Conservation (phyloP, 2,113 vertebrate genomes). For the Eudorcas thomsonii region DNA sequence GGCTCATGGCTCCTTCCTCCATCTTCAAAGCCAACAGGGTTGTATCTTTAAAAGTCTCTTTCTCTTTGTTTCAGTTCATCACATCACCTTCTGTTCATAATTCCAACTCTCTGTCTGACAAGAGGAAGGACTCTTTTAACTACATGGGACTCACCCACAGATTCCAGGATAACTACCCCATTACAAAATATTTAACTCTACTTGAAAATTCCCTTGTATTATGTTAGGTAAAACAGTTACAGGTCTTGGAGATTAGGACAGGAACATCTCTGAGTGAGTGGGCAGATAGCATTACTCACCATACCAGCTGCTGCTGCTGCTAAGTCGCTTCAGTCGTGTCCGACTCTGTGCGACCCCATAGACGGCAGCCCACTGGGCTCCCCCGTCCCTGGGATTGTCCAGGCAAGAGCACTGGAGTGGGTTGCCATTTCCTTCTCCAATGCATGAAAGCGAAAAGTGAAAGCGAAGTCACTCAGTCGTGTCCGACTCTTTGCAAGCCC, state of each 20-base stretch:
- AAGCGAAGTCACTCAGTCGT: too few relatives aligned
- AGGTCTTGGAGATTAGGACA: background rate
- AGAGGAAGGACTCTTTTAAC: background rate
- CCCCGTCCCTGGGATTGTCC: fast-evolving
- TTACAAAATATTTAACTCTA: background rate
- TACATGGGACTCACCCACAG: background rate
- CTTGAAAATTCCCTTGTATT: background rate
- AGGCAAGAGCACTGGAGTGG: too few relatives aligned
- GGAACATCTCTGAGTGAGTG: background rate
- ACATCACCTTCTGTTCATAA: background rate
- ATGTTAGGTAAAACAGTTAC: background rate
- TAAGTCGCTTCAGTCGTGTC: too few relatives aligned
- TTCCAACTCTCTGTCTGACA: background rate
- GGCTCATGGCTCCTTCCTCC: background rate
- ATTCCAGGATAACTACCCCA: background rate
- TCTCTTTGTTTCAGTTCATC: background rate
- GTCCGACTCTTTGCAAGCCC: too few relatives aligned
- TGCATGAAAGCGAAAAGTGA: too few relatives aligned
- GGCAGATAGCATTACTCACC: background rate
- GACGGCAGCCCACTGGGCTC: too few relatives aligned
- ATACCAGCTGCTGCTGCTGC: background rate
- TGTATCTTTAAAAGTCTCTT: background rate
- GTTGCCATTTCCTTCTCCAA: too few relatives aligned
- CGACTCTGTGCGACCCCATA: too few relatives aligned
- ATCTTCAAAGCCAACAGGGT: background rate